Conservation (phyloP, 2,888 invertebrate species). For the Drosophila dives region DNA sequence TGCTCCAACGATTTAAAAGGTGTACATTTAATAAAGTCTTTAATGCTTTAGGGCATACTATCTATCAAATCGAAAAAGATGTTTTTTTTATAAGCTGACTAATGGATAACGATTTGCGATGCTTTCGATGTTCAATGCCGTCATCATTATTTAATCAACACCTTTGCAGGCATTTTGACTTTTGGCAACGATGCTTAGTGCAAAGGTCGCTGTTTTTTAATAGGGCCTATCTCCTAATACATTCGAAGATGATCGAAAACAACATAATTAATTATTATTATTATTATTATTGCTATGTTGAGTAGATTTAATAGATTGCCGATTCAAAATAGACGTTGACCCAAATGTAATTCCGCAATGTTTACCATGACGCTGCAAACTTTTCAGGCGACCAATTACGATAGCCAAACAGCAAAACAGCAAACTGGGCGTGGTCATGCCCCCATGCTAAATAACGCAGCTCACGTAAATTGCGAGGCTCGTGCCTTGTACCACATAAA, state of each 20-base stretch:
- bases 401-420: not conserved
- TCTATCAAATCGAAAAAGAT: constrained; percentile 20
- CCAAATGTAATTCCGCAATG: constrained; percentile 44
- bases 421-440: constrained; percentile 31
- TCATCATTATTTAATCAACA: constrained; percentile 45
- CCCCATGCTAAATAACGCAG: constrained; percentile 35
- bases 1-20: not conserved
- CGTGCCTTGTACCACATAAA: constrained; percentile 45
- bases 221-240: constrained; percentile 47
- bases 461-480: constrained; percentile 53
- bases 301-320: constrained; percentile 43
- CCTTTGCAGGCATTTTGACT: constrained; percentile 29
- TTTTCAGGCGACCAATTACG: constrained; percentile 32
- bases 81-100: constrained; percentile 41
- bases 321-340: constrained; percentile 41
- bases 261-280: not conserved
- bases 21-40: not conserved
- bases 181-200: constrained; percentile 51
- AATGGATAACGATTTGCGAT: constrained; percentile 26
- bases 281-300: constrained; percentile 5
- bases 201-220: constrained; percentile 40
- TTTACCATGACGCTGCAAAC: constrained; percentile 45
- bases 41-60: not conserved
- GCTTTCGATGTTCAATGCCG: constrained; percentile 69
- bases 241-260: constrained; percentile 21